Evolutionary conservation across 2,888 invertebrate species (phyloP).

Genomic region (Sinopyrophorus schimmeli): DNA sequence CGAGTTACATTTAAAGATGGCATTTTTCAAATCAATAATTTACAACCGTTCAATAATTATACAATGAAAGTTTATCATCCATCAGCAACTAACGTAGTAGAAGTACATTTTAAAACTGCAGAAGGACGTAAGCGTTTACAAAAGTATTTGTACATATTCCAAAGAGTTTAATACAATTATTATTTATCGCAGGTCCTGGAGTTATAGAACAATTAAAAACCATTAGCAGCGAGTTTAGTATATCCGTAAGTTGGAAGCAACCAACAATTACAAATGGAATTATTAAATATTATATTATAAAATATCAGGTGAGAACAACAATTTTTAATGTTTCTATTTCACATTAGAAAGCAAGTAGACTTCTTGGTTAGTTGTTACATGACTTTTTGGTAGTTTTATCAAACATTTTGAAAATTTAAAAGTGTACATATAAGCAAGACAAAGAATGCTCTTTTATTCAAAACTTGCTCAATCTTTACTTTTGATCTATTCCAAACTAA

Average conservation of each 20-base stretch:
- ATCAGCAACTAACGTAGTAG: not conserved
- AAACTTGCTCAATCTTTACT: too few species aligned
- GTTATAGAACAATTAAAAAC: not conserved
- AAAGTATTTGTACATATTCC: slow-evolving; percentile 2
- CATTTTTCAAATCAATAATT: slow-evolving; percentile 4
- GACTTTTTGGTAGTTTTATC: too few species aligned
- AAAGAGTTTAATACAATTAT: too few species aligned
- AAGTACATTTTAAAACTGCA: slow-evolving; percentile 5
- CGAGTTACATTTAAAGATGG: not conserved
- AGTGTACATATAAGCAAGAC: too few species aligned
- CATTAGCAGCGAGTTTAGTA: not conserved
- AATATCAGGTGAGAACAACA: slow-evolving; percentile 9
- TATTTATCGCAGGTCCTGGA: slow-evolving; percentile 1
- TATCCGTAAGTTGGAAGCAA: slow-evolving; percentile 9
- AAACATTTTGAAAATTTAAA: too few species aligned
- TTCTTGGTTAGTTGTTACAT: too few species aligned
- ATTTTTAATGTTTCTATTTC: too few species aligned
- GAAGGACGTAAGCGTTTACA: slow-evolving; percentile 25
- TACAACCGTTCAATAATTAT: slow-evolving; percentile 10
- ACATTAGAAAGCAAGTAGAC: too few species aligned
- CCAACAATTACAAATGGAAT: slow-evolving; percentile 4
- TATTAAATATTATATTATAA: slow-evolving; percentile 5
- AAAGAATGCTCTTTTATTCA: too few species aligned
- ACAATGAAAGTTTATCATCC: not conserved
- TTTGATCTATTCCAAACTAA: too few species aligned